A percentile compares a stretch with the other conserved stretches of the same genome.
phyloP scores from a whole-genome alignment of 1,140 invertebrate genomes.

The Ruditapes philippinarum region DNA sequence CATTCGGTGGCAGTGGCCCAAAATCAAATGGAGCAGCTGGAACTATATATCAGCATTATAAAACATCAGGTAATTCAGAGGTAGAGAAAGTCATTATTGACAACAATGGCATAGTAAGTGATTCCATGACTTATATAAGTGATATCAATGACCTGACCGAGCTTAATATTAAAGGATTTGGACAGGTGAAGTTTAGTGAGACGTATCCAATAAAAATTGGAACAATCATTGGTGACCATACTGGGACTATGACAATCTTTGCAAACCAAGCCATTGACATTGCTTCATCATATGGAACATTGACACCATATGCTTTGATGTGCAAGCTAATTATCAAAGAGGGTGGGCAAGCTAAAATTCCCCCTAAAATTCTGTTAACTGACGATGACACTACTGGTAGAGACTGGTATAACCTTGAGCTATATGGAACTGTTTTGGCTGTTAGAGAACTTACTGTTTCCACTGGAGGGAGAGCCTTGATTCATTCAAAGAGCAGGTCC shows the following conservation, averaged over 20 bases:
- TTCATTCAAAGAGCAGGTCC: slow-evolving; percentile 71
- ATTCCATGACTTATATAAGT: slow-evolving; percentile 63
- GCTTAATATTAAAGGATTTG: slow-evolving; percentile 67
- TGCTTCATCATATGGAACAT: slow-evolving; percentile 76
- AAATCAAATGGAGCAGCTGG: slow-evolving; percentile 74
- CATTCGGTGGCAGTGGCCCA: slow-evolving; percentile 72
- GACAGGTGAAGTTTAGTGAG: slow-evolving; percentile 62
- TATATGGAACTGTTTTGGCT: slow-evolving; percentile 73
- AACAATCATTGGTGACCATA: slow-evolving; percentile 74
- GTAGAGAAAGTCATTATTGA: slow-evolving; percentile 65
- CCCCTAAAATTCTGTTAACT: slow-evolving; percentile 75
- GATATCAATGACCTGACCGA: slow-evolving; percentile 52
- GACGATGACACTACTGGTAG: slow-evolving; percentile 64
- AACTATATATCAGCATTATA: slow-evolving; percentile 73
- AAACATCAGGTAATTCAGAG: slow-evolving; percentile 69
- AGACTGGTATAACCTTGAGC: slow-evolving; percentile 67
- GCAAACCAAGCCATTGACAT: slow-evolving; percentile 69
- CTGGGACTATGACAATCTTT: slow-evolving; percentile 71
- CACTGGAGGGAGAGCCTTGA: slow-evolving; percentile 67
- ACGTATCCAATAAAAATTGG: slow-evolving; percentile 40
- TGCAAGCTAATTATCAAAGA: slow-evolving; percentile 74
- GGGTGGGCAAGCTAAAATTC: slow-evolving; percentile 68
- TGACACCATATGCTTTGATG: slow-evolving; percentile 74
- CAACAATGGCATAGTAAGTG: slow-evolving; percentile 65
- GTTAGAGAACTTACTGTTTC: slow-evolving; percentile 75